Evolutionary conservation across 1,140 invertebrate genomes (phyloP).

Genomic region (Drosophila ogumai): DNA sequence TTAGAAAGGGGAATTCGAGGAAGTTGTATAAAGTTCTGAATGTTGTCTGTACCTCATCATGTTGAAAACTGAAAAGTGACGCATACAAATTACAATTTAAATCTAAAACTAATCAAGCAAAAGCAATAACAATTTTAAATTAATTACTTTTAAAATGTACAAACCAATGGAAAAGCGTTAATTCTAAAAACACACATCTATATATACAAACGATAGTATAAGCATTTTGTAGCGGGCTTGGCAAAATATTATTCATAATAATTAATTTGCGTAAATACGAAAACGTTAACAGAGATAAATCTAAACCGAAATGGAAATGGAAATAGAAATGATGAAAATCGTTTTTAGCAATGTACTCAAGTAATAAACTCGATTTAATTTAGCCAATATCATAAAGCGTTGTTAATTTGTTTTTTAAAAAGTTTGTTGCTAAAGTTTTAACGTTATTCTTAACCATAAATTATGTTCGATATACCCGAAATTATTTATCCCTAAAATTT

Average conservation of each 20-base stretch:
- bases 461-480: constrained; percentile 49
- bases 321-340: constrained; percentile 27
- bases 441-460: constrained; percentile 60
- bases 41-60: constrained; percentile 73
- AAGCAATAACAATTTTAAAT: constrained; percentile 77
- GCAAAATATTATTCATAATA: constrained; percentile 66
- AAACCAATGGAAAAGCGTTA: constrained; percentile 54
- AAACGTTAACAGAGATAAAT: constrained; percentile 15
- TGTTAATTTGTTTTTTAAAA: constrained; percentile 82
- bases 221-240: constrained; percentile 62
- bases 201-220: constrained; percentile 12
- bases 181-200: constrained; percentile 11
- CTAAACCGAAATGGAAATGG: constrained; percentile 30
- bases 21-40: constrained; percentile 65
- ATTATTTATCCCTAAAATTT: constrained; percentile 46
- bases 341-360: constrained; percentile 47
- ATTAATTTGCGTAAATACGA: constrained; percentile 28
- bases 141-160: constrained; percentile 69
- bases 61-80: constrained; percentile 66
- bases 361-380: constrained; percentile 54
- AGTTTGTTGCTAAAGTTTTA: constrained; percentile 79
- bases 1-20: constrained; percentile 2
- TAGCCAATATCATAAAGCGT: constrained; percentile 72
- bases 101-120: constrained; percentile 36
- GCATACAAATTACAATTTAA: constrained; percentile 50